Evolutionary conservation across 1,140 invertebrate species (phyloP), one percentile per base, ranked within the genome.

Genomic region (Globodera rostochiensis): DNA sequence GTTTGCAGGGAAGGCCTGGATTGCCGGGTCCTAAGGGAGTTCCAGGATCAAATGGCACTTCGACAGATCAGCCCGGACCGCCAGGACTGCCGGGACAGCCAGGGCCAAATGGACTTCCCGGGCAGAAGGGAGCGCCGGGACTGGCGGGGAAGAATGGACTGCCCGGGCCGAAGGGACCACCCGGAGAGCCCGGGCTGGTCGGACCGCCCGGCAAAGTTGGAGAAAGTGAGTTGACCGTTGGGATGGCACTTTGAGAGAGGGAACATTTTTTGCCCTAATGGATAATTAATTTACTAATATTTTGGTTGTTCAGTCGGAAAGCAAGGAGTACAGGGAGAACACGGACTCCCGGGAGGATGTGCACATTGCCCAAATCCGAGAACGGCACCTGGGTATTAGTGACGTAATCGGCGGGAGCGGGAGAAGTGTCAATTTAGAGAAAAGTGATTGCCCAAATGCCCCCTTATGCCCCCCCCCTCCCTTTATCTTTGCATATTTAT

Each of bases 1-100:
- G 0, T 69, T 80, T 57, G 50, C 21, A 81, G 81, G 81, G 81
- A 83, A 79, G 64, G 13, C 81, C 77, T 11, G 81, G 81, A 73
- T 45, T 69, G 49, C 77, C 77, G 15, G 81, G 81, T n/a, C 47
- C 53, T 13, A 73, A 74, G 60, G 79, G 79, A 57, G 79, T 57
- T 15, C 79, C 79, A 36, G 79, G 79, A 36, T 2, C 49, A 21
- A 21, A 53, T 15, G 77, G 77, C 25, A 47, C 66, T 21, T 69
- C 71, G 19, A 82, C 81, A 7, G 78, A 82, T 13, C 15, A 82
- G 49, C 80, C 50, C 4, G 81, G 81, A n/a, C 71, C 81, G 46
- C 71, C 49, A 4, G 81, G 67, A 66, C 19, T 21, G n/a, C 21
- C 81, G 7, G 73, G 73, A 13, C 19, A 67, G 60, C 57, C 49